These are phyloP conservation scores for Tor tambroides DNA, from an alignment of 2,113 vertebrate species.

Conservation along the genomic window DNA sequence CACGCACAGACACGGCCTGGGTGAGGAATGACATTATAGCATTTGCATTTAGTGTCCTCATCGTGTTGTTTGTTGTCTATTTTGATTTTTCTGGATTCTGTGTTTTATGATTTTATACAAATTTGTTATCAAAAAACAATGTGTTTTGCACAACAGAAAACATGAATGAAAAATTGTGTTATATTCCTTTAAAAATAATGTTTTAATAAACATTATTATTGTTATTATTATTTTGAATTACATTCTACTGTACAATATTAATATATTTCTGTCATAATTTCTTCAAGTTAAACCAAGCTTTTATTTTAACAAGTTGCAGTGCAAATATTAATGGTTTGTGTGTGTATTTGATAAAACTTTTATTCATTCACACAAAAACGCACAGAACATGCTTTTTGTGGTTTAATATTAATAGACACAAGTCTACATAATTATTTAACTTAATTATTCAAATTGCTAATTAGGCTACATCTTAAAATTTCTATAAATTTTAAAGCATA, in stretches of 20 bases:
- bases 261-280: too few species aligned
- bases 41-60: not conserved
- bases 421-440: not conserved
- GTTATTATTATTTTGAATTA: too few species aligned
- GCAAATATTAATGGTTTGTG: not conserved
- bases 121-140: not conserved
- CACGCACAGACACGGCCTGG: constrained; percentile 94
- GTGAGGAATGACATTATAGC: constrained; percentile 68
- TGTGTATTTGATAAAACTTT: not conserved
- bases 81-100: not conserved
- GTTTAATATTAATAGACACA: not conserved
- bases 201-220: not conserved
- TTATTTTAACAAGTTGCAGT: not conserved
- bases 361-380: not conserved
- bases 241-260: too few species aligned
- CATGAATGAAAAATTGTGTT: not conserved
- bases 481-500: too few species aligned
- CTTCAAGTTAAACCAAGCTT: too few species aligned
- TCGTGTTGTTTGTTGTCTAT: not conserved
- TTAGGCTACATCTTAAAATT: too few species aligned
- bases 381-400: not conserved
- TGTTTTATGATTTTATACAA: not conserved
- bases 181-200: not conserved
- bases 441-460: too few species aligned
- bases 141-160: too few species aligned